Evolutionary conservation across 2,888 invertebrate species (phyloP), one percentile per base, ranked within the genome.

Genomic region (Apoda limacodes): DNA sequence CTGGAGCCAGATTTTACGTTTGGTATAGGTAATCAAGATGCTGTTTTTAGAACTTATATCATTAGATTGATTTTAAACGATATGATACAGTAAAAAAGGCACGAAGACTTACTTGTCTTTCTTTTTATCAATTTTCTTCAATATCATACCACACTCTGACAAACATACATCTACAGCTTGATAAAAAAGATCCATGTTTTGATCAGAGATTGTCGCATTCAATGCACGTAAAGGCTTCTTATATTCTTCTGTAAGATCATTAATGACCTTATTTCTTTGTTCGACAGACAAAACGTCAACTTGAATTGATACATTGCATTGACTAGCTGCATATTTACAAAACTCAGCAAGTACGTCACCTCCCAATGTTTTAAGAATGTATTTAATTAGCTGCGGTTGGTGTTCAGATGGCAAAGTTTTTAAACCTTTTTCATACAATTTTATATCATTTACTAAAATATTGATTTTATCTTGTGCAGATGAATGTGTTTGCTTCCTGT

Each of bases 101-200:
- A n/a, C n/a, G n/a, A n/a, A n/a, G n/a, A n/a, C n/a, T n/a, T 51
- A 82, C 82, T 75, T 85, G 59, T 91, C 89, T 57, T 92, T 93
- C 60, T 94, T 95, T 63, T 95, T 95, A 59, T 97, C 96, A 39
- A 89, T 83, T 66, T 95, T 96, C 53, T 90, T 92, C 39, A 94
- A 68, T 45, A 92, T 88, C 85, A 94, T 88, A 36, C 89, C 88
- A 58, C 89, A 90, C 28, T 84, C 76, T 10, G 84, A 71, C 45
- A 95, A 71, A 25, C 89, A 87, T 1, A 83, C 64, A 50, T 95
- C 95, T 22, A 90, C 78, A n/a, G 86, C 82, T 45, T 82, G 80
- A 46, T 92, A 84, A 62, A 95, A 95, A 3, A 90, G 88, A 32
- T 95, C 95, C 33, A 93, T 72, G 34, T 82, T 87, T 55, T 83